Evolutionary conservation across 1,140 invertebrate genomes (phyloP).

Genomic region (Drosophila kanapiae): DNA sequence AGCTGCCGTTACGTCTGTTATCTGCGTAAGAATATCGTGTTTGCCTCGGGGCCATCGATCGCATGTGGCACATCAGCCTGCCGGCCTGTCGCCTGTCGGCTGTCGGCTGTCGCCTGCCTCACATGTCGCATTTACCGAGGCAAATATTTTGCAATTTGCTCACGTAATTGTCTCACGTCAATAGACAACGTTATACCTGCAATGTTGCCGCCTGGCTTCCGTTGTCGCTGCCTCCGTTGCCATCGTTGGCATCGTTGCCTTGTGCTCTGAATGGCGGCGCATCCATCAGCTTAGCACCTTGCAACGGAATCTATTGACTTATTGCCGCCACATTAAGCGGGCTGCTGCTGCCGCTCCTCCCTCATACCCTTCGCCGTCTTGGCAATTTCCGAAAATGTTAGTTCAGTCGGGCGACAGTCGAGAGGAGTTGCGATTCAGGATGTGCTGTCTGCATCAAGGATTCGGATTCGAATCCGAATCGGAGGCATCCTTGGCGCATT

Average conservation of each 20-base stretch:
- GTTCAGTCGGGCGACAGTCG: slow-evolving; percentile 55
- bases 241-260: neutral
- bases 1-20: neutral
- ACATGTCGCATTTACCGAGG: slow-evolving; percentile 41
- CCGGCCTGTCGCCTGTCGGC: neutral
- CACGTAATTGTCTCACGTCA: slow-evolving; percentile 64
- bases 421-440: slow-evolving; percentile 6
- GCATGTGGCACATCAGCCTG: slow-evolving; percentile 12
- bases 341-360: neutral
- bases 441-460: no score
- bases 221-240: neutral
- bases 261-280: slow-evolving; percentile 3
- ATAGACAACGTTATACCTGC: slow-evolving; percentile 44
- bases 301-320: slow-evolving; percentile 70
- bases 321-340: slow-evolving; percentile 74
- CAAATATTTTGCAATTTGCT: slow-evolving; percentile 61
- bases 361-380: neutral
- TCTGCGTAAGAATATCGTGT: slow-evolving; percentile 6
- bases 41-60: slow-evolving; percentile 8
- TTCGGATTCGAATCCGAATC: slow-evolving; percentile 5
- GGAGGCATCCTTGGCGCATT: slow-evolving; percentile 73
- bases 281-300: slow-evolving; percentile 50
- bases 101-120: slow-evolving; percentile 5
- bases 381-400: slow-evolving; percentile 53
- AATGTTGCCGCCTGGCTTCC: slow-evolving; percentile 11